Percentiles rank a stretch among this genome's conserved stretches.
These are phyloP conservation scores for Ceriagrion tenellum DNA, from an alignment of 2,888 invertebrate species.

Conservation along the genomic window DNA sequence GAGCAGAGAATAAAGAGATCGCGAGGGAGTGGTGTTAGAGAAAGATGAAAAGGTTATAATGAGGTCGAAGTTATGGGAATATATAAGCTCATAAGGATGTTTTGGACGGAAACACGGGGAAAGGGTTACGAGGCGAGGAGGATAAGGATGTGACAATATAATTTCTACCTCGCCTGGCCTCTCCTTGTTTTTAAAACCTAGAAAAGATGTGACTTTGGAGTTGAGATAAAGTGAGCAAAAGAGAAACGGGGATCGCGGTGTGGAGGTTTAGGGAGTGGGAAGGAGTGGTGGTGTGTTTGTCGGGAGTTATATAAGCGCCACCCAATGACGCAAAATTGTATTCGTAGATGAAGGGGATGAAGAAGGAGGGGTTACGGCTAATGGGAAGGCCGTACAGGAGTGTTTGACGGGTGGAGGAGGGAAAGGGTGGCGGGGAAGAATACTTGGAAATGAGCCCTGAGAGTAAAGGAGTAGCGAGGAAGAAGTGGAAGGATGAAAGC, in stretches of 20 bases:
- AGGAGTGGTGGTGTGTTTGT: background rate
- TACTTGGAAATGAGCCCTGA: background rate
- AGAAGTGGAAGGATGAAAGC: background rate
- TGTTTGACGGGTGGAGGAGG: background rate
- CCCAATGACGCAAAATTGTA: background rate
- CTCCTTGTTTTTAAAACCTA: background rate
- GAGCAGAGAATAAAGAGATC: background rate
- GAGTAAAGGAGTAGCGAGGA: background rate
- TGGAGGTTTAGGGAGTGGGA: background rate
- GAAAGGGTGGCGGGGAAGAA: background rate
- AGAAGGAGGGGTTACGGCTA: background rate
- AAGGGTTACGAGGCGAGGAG: constrained; percentile 1
- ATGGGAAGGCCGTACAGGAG: background rate
- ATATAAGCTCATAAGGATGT: constrained; percentile 4
- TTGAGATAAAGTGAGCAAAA: background rate
- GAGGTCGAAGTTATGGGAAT: background rate
- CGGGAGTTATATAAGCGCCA: background rate
- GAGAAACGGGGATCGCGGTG: background rate
- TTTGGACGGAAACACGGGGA: background rate
- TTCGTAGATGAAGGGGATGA: background rate
- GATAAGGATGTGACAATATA: constrained; percentile 27
- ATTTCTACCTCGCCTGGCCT: background rate
- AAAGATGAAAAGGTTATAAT: background rate
- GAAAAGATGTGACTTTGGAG: background rate
- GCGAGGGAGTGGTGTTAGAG: background rate